A percentile compares a stretch with the other conserved stretches of the same genome.
Conservation (phyloP, 2,113 vertebrate genomes). For the Pelodiscus sinensis region DNA sequence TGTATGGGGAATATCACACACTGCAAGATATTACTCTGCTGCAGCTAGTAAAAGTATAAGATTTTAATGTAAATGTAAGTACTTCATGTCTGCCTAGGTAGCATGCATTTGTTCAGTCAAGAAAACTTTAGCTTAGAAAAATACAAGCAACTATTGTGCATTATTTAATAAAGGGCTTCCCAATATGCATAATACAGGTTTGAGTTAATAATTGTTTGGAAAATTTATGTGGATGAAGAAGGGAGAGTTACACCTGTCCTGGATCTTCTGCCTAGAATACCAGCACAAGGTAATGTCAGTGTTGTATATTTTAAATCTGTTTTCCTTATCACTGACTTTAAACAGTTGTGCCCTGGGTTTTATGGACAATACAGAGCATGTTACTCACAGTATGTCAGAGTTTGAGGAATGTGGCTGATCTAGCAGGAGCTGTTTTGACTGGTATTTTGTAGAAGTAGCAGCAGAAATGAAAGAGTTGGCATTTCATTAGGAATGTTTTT, state of each 20-base stretch:
- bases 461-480: background rate
- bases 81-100: too few relatives aligned
- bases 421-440: background rate
- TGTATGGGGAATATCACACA: too few relatives aligned
- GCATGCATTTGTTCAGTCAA: too few relatives aligned
- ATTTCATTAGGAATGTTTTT: background rate
- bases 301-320: background rate
- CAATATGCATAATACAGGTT: constrained; percentile 67
- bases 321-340: background rate
- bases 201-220: constrained; percentile 83
- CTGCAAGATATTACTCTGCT: too few relatives aligned
- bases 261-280: constrained; percentile 84
- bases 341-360: background rate
- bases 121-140: background rate
- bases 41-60: too few relatives aligned
- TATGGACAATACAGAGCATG: background rate
- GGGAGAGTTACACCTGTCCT: constrained; percentile 78
- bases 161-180: background rate
- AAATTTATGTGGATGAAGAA: constrained; percentile 74
- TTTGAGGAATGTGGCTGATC: background rate
- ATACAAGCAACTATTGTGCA: background rate
- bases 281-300: constrained; percentile 71
- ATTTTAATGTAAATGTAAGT: too few relatives aligned
- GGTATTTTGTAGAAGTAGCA: background rate
- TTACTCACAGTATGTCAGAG: background rate